Evolutionary conservation across 2,797 vertebrate species (phyloP).

Genomic region (Chiroxiphia lanceolata): DNA sequence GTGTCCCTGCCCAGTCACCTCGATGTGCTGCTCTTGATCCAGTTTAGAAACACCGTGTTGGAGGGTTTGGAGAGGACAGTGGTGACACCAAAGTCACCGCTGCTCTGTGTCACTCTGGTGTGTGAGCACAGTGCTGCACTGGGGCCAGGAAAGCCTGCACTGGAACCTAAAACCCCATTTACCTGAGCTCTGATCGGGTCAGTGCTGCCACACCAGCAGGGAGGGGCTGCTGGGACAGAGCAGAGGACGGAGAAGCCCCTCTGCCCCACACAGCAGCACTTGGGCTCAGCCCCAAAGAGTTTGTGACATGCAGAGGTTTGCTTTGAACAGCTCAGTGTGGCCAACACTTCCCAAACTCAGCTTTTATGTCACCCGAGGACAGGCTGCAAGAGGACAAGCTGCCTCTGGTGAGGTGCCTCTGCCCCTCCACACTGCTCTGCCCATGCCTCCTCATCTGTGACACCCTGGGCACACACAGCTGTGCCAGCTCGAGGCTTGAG

Average conservation of each 20-base stretch:
- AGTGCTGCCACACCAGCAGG: not conserved
- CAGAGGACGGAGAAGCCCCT: not conserved
- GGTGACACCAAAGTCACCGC: not conserved
- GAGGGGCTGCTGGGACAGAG: not conserved
- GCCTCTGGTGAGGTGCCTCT: not conserved
- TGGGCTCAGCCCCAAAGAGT: not conserved
- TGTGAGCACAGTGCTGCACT: not conserved
- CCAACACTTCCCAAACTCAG: not conserved
- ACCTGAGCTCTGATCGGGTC: not conserved
- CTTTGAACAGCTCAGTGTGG: not conserved
- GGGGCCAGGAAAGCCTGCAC: too few relatives aligned
- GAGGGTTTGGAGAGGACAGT: not conserved
- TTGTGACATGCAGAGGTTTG: rapidly evolving
- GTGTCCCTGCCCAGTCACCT: not conserved
- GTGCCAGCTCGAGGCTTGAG: not conserved
- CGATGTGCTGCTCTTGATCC: not conserved
- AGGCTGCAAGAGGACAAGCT: not conserved
- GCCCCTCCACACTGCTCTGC: not conserved
- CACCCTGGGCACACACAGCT: not conserved
- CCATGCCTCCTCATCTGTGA: not conserved
- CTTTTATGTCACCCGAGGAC: not conserved
- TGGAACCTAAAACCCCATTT: not conserved
- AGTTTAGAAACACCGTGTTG: not conserved
- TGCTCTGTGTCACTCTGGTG: not conserved
- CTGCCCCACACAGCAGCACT: not conserved